Evolutionary conservation across 2,113 vertebrate species (phyloP).

Genomic region (Perccottus glenii): DNA sequence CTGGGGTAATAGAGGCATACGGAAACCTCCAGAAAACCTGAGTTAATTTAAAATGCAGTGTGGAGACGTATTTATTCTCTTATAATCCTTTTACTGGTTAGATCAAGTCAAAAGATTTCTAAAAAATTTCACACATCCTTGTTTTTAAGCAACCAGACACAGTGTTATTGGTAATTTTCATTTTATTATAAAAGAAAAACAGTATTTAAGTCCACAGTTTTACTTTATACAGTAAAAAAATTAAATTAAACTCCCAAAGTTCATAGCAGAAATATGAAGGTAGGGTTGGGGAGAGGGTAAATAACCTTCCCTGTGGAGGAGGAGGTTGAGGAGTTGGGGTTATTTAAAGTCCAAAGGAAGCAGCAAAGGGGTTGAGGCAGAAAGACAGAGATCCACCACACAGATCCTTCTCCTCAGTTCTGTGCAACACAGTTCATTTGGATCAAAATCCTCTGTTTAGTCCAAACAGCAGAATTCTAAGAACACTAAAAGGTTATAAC

Average conservation of each 20-base stretch:
- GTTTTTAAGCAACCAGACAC: slow-evolving; percentile 12
- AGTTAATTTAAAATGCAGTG: too few relatives aligned
- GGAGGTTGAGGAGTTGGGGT: slow-evolving; percentile 10
- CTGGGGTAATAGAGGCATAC: too few relatives aligned
- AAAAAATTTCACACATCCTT: too few relatives aligned
- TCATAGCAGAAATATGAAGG: slow-evolving; percentile 75
- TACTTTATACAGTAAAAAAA: slow-evolving; percentile 86
- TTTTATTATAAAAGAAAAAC: slow-evolving; percentile 81
- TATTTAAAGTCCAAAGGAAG: slow-evolving; percentile 67
- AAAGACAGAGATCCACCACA: slow-evolving; percentile 50
- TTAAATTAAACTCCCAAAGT: slow-evolving; percentile 82
- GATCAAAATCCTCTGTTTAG: slow-evolving; percentile 80
- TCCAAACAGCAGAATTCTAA: slow-evolving; percentile 79
- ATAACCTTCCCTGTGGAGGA: slow-evolving; percentile 25
- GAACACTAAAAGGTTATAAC: slow-evolving; percentile 6
- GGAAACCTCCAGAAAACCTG: too few relatives aligned
- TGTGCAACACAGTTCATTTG: slow-evolving; percentile 83
- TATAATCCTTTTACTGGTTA: neutral
- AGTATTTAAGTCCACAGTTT: slow-evolving; percentile 83
- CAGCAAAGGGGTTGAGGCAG: slow-evolving; percentile 72
- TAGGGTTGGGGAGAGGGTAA: slow-evolving; percentile 65
- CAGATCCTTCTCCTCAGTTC: slow-evolving; percentile 66
- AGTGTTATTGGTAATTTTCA: slow-evolving; percentile 69
- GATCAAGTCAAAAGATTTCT: neutral
- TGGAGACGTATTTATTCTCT: too few relatives aligned